phyloP scores from a whole-genome alignment of 2,113 vertebrate species.

The Ploceus nigricollis region DNA sequence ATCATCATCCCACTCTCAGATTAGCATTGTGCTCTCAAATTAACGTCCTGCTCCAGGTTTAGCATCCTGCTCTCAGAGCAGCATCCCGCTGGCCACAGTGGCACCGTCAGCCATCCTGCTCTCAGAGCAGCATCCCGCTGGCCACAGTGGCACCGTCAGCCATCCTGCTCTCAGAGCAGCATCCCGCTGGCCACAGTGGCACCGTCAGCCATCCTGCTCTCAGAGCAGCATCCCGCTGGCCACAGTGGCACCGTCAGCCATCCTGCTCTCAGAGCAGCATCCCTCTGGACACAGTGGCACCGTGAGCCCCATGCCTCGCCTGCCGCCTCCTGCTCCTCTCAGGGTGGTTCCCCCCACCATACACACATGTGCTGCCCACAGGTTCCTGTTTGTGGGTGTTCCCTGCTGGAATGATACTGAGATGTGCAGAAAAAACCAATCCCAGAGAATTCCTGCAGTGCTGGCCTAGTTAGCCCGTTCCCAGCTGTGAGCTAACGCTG shows the following conservation, averaged over 20 bases:
- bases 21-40: neutral
- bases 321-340: neutral
- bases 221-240: too few species aligned
- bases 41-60: neutral
- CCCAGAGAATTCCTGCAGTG: neutral
- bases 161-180: too few species aligned
- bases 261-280: neutral
- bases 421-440: fast-evolving
- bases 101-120: fast-evolving
- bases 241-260: too few species aligned
- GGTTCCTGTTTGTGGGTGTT: neutral
- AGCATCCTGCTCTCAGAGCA: neutral
- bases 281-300: neutral
- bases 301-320: neutral
- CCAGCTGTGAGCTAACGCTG: neutral
- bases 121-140: too few species aligned
- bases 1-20: too few species aligned
- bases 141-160: too few species aligned
- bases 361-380: neutral
- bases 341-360: fast-evolving
- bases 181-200: too few species aligned
- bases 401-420: neutral
- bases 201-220: too few species aligned
- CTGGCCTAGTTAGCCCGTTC: neutral
- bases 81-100: neutral